Evolutionary conservation across 2,797 vertebrate species (phyloP).

Genomic region (Champsocephalus esox): DNA sequence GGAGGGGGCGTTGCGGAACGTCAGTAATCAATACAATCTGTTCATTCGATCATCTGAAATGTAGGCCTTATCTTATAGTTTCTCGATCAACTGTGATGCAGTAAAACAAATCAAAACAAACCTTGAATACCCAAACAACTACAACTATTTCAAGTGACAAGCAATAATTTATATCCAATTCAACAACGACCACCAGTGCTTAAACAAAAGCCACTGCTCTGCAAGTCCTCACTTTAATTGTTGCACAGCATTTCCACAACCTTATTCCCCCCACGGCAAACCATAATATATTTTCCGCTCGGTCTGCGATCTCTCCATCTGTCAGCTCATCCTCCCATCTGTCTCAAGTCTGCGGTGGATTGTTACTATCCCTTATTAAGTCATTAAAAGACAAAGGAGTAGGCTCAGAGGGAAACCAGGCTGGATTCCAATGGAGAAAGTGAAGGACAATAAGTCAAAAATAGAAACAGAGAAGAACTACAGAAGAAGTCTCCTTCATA

Average conservation of each 20-base stretch:
- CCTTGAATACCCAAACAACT: too few species aligned
- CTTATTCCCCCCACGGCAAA: background rate
- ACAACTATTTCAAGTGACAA: background rate
- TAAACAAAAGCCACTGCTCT: conserved; percentile 3
- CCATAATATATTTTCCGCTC: conserved; percentile 40
- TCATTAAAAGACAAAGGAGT: too few species aligned
- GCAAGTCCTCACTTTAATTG: conserved; percentile 28
- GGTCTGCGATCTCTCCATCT: conserved; percentile 61
- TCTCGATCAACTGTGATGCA: background rate
- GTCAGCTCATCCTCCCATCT: conserved; percentile 53
- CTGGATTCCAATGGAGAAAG: too few species aligned
- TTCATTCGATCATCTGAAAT: background rate
- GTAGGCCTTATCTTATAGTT: background rate
- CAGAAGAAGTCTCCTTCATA: too few species aligned
- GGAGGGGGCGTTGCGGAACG: background rate
- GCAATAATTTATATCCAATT: background rate
- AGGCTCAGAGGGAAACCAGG: too few species aligned
- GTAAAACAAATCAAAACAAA: too few species aligned
- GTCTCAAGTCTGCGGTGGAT: conserved; percentile 35
- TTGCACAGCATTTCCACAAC: conserved; percentile 29
- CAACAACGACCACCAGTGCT: background rate
- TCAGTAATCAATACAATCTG: background rate
- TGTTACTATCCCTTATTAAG: background rate
- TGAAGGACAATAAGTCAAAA: too few species aligned
- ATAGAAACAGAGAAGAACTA: too few species aligned